Conservation (phyloP, 2,888 invertebrate genomes). For the Drosophila nr. perissopoda region DNA sequence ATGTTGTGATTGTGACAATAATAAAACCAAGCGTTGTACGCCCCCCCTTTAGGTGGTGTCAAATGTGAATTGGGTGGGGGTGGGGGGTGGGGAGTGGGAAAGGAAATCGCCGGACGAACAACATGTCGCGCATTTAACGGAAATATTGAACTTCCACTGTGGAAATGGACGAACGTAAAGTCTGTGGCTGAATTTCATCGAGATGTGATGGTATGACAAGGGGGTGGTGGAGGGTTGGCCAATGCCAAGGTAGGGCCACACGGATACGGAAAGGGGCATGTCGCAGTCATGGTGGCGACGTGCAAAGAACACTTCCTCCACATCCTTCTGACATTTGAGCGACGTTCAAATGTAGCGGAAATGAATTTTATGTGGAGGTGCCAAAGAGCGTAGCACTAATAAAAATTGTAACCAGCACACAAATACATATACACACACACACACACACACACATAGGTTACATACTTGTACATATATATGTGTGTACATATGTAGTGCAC, state of each 20-base stretch:
- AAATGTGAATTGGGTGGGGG: slow-evolving; percentile 9
- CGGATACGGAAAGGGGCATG: slow-evolving; percentile 21
- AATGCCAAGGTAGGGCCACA: neutral
- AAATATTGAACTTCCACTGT: slow-evolving; percentile 68
- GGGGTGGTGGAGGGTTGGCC: neutral
- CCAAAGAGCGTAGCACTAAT: slow-evolving; percentile 56
- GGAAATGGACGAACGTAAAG: slow-evolving; percentile 47
- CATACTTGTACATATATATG: neutral
- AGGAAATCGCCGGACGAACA: slow-evolving; percentile 70
- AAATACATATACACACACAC: neutral
- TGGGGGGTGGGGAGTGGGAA: neutral
- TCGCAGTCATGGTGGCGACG: slow-evolving; percentile 50
- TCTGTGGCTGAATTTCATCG: slow-evolving; percentile 35
- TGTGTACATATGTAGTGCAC: neutral
- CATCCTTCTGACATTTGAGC: slow-evolving; percentile 68
- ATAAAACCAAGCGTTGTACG: neutral
- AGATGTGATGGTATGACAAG: neutral
- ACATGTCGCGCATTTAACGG: slow-evolving; percentile 70
- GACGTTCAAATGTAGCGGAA: slow-evolving; percentile 73
- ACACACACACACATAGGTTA: neutral
- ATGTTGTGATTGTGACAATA: neutral
- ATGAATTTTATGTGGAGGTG: slow-evolving; percentile 73
- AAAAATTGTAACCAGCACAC: slow-evolving; percentile 31
- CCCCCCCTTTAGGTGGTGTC: slow-evolving; percentile 24
- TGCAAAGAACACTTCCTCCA: slow-evolving; percentile 44